Conservation (phyloP, 2,113 vertebrate species). For the Mola mola region DNA sequence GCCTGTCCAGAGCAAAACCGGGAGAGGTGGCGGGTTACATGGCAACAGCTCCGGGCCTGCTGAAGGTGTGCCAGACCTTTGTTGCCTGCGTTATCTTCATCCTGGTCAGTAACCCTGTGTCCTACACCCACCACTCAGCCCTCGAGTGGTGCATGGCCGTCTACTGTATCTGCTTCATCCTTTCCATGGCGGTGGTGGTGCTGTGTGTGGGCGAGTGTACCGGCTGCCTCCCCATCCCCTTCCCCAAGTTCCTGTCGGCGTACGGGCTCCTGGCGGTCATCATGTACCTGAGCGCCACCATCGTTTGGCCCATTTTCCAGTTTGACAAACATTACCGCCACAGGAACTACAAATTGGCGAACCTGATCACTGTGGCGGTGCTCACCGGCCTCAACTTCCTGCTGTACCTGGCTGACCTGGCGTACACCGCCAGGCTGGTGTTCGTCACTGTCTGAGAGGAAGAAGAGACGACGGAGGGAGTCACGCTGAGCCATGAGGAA, state of each 20-base stretch:
- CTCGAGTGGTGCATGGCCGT: conserved; percentile 88
- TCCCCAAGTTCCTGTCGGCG: conserved; percentile 84
- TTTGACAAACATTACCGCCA: conserved; percentile 48
- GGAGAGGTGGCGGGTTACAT: conserved; percentile 88
- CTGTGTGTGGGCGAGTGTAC: conserved; percentile 86
- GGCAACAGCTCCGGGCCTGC: conserved; percentile 85
- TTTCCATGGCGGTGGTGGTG: conserved; percentile 84
- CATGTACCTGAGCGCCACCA: conserved; percentile 81
- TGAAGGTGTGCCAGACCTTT: conserved; percentile 89
- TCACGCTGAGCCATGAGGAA: background rate
- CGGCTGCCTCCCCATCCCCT: conserved; percentile 83
- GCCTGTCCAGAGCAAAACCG: conserved; percentile 82
- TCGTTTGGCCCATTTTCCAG: conserved; percentile 88
- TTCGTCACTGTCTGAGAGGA: conserved; percentile 78
- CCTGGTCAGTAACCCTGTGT: conserved; percentile 67
- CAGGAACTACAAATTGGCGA: rapidly evolving
- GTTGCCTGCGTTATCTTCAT: conserved; percentile 88
- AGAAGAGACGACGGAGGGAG: background rate
- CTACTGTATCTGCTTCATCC: conserved; percentile 89
- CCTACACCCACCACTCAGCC: conserved; percentile 59
- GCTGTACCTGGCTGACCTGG: conserved; percentile 86
- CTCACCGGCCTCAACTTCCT: conserved; percentile 87
- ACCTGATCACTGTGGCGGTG: conserved; percentile 73
- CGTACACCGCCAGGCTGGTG: conserved; percentile 80
- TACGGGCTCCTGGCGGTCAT: conserved; percentile 83